Evolutionary conservation across 2,797 vertebrate species (phyloP), one percentile per base, ranked within the genome.

Genomic region (Steatocranus sp.): DNA sequence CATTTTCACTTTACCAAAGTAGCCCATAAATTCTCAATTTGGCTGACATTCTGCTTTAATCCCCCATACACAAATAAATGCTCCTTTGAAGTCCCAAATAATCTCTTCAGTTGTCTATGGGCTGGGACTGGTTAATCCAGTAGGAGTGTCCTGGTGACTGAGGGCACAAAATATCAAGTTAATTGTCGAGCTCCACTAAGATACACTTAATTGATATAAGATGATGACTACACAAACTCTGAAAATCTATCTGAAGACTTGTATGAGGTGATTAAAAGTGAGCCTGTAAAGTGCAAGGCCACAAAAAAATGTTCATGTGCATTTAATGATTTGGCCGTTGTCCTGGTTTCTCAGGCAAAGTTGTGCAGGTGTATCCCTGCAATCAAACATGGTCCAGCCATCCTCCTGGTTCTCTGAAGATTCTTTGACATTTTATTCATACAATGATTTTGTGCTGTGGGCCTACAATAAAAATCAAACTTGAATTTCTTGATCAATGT

Each of bases 131-230:
- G 91, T 86, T 95, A 95, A 95, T 95, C 94, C 92, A 91, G 74
- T 84, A 81, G 79, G 86, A 93, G 91, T 89, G 89, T 90, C 87
- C 91, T 87, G 75, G 86, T 84, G 89, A 89, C 86, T 91, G 82
- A 91, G 89, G 90, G 83, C 88, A 90, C 90, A 93, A 92, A 94
- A 92, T 92, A 94, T 93, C 88, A 94, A 91, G 92, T 92, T 96
- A 96, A 95, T 96, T 96, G 94, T 95, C 86, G 91, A 75, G 94
- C 89, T 93, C 93, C 91, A 83, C 90, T 93, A 95, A 94, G 94
- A 95, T 95, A 88, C 90, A 92, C 92, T 94, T 96, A 96, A 96
- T 96, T 95, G 94, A 91, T 76, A 85, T 93, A 93, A 95, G 93
- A 93, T 94, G 95, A 95, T 94, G 93, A 94, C 92, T 91, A 90